Percentiles rank a stretch among this genome's conserved stretches.
phyloP scores from a whole-genome alignment of 2,797 vertebrate species.

The Poecilia wingei region DNA sequence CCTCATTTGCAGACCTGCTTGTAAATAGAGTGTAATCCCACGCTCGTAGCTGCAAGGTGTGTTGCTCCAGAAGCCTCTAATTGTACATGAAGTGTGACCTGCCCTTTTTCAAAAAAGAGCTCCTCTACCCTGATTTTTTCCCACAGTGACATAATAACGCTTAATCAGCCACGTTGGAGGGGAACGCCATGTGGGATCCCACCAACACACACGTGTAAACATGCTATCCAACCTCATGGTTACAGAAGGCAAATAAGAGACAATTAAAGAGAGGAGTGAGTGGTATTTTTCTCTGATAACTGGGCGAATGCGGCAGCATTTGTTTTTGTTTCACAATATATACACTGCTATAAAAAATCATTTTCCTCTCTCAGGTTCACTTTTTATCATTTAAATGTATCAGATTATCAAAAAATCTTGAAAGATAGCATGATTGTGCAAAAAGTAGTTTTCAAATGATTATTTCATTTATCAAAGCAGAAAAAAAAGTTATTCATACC shows the following conservation, averaged over 20 bases:
- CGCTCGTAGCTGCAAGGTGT: constrained; percentile 50
- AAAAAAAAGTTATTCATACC: not conserved
- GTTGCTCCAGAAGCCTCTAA: constrained; percentile 42
- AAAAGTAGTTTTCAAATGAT: not conserved
- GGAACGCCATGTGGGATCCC: constrained; percentile 13
- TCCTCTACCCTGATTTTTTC: constrained; percentile 31
- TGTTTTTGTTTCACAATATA: constrained; percentile 36
- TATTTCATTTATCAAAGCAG: not conserved
- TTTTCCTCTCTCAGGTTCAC: not conserved
- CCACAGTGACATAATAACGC: constrained; percentile 52
- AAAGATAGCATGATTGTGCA: not conserved
- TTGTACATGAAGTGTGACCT: constrained; percentile 59
- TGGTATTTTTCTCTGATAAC: constrained; percentile 61
- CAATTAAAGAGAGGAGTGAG: constrained; percentile 45
- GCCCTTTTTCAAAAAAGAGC: constrained; percentile 41
- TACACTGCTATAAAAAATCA: constrained; percentile 9
- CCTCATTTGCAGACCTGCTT: constrained; percentile 44
- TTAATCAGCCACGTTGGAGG: constrained; percentile 47
- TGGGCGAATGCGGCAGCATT: constrained; percentile 37
- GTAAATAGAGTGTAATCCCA: constrained; percentile 38
- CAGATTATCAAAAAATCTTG: not conserved
- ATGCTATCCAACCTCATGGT: constrained; percentile 33
- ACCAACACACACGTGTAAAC: constrained; percentile 49
- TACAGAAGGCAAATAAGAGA: constrained; percentile 41
- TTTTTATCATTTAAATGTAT: not conserved